Base-by-base conservation (phyloP, 2,888 invertebrate genomes). In the Antitype chi region DNA sequence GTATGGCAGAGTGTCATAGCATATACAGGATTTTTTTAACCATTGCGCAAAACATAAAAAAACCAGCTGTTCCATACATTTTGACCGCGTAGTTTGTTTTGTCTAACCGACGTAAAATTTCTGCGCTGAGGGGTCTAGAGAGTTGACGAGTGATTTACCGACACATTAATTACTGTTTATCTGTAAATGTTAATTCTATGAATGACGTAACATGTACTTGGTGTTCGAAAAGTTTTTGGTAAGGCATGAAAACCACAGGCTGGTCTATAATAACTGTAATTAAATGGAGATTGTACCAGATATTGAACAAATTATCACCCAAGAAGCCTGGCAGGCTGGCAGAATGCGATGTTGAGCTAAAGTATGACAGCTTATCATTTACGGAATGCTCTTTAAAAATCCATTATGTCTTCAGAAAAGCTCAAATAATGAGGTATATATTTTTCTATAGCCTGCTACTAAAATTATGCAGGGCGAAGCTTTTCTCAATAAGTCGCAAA, bases 271-370 rank as follows among this genome's bases (percentile, higher is more conserved):
- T 63, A 28, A 43, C 28, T 70, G 57, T 70, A 57, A 78, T 78
- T 78, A 78, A 70, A 78, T 77, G 32, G 78, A 70, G 28, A 64
- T 20, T n/a, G 1, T 52, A 32, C n/a, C 17, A 9, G 28, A 49
- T 28, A 6, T 2, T 20, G 60, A 23, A 49, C 23, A 55, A 69
- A 78, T 52, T 52, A 63, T 49, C 28, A 13, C 43, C 49, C 78
- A 78, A 53, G 43, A 59, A 70, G 52, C 13, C 20, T 25, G 43
- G 17, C n/a, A 78, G n/a, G 25, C 20, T 25, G 43, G 17, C n/a
- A 78, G n/a, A 32, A 28, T 53, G 68, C 13, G 43, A 64, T 49
- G 38, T 57, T 28, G 28, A 49, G n/a, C 11, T 52, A 2, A 52
- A 28, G 20, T 28, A 69, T 20, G 9, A n/a, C 62, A 5, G 20